Conservation (phyloP, 1,140 invertebrate genomes). For the Nebria ingens region DNA sequence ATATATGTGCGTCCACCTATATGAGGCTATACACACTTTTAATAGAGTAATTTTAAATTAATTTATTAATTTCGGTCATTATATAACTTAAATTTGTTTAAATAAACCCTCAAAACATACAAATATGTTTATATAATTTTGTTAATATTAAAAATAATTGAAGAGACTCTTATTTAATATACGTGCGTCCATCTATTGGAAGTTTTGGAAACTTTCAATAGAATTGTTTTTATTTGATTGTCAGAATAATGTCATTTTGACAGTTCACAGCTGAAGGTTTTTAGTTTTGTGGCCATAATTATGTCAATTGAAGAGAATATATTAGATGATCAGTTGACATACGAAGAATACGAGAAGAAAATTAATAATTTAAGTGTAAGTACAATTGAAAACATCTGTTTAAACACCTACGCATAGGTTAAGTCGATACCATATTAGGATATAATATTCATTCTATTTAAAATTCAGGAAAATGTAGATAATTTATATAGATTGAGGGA, state of each 20-base stretch:
- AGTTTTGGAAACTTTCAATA: no score
- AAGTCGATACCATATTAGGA: slow-evolving; percentile 2
- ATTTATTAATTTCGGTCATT: no score
- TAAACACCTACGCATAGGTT: slow-evolving; percentile 11
- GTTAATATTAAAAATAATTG: no score
- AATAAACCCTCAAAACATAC: no score
- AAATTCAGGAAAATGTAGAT: slow-evolving; percentile 51
- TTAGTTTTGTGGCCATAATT: slow-evolving; percentile 6
- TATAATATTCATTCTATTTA: neutral
- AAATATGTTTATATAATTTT: no score
- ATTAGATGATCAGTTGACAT: neutral
- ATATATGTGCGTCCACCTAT: no score
- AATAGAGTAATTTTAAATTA: no score
- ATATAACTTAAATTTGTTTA: no score
- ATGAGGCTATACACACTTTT: no score
- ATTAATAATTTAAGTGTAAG: slow-evolving; percentile 12
- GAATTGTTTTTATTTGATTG: slow-evolving; percentile 3
- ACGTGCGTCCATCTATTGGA: no score
- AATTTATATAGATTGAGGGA: slow-evolving; percentile 60
- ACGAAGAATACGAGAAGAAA: slow-evolving; percentile 11
- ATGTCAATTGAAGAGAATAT: slow-evolving; percentile 11
- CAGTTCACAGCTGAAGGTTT: neutral
- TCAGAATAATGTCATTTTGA: slow-evolving; percentile 11
- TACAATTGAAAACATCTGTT: neutral
- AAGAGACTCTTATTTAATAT: no score